These are phyloP conservation scores for Sander vitreus DNA, from an alignment of 2,113 vertebrate genomes.

Conservation along the genomic window DNA sequence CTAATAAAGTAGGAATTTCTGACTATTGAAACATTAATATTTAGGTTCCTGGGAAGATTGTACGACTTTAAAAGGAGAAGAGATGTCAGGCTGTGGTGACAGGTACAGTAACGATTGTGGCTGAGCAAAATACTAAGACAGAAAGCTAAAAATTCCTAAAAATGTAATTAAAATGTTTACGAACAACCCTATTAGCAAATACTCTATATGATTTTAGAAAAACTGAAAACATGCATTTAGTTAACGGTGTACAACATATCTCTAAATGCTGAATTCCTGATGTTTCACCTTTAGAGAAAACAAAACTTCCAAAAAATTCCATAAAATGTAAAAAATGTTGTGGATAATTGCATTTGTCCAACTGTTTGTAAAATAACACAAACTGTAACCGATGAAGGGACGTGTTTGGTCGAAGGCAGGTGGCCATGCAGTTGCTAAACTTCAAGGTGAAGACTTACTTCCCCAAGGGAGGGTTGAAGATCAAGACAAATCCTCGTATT, in stretches of 20 bases:
- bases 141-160: too few relatives aligned
- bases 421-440: conserved; percentile 59
- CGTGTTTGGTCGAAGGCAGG: conserved; percentile 15
- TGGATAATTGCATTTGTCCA: neutral
- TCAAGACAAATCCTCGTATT: conserved; percentile 84
- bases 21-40: too few relatives aligned
- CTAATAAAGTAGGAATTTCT: too few relatives aligned
- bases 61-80: too few relatives aligned
- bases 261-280: neutral
- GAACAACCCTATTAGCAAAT: neutral
- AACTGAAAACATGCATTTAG: neutral
- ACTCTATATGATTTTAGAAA: neutral
- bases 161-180: too few relatives aligned
- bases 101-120: neutral
- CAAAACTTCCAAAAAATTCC: too few relatives aligned
- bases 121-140: neutral
- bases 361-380: conserved; percentile 5
- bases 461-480: conserved; percentile 74
- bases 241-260: neutral
- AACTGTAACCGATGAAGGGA: conserved; percentile 8
- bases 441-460: conserved; percentile 75
- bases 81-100: neutral
- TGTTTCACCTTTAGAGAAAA: neutral
- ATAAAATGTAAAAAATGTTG: neutral
- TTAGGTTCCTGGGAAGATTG: too few relatives aligned